Evolutionary conservation across 2,113 vertebrate species (phyloP).

Genomic region (Synodontis membranacea): DNA sequence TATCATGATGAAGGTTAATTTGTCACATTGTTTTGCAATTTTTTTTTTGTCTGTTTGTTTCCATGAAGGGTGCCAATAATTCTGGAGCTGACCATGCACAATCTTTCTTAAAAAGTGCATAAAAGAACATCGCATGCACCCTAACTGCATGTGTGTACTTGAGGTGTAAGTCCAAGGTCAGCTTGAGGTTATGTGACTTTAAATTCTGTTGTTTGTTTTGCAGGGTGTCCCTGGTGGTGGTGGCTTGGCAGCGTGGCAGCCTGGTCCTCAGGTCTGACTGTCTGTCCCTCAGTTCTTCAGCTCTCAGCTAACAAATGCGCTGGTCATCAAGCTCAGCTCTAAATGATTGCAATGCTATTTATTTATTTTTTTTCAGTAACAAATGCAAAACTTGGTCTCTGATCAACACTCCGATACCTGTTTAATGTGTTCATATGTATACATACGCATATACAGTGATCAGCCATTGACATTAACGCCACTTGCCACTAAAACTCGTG

Average conservation of each 20-base stretch:
- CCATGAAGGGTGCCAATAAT: neutral
- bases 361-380: neutral
- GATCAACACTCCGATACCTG: neutral
- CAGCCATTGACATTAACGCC: too few species aligned
- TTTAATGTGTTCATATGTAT: neutral
- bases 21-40: too few species aligned
- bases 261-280: constrained; percentile 86
- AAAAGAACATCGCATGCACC: neutral
- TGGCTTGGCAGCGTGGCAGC: constrained; percentile 75
- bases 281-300: neutral
- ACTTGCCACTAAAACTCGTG: too few species aligned
- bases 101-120: neutral
- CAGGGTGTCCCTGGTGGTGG: constrained; percentile 88
- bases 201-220: constrained; percentile 60
- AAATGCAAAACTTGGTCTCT: neutral
- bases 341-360: neutral
- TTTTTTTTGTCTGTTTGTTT: too few species aligned
- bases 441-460: neutral
- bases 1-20: too few species aligned
- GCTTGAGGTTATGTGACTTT: neutral
- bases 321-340: neutral
- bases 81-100: neutral
- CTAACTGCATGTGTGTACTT: neutral
- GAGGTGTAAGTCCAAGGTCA: neutral
- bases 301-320: neutral